A percentile compares a stretch with the other conserved stretches of the same genome.
Evolutionary conservation across 2,888 invertebrate genomes (phyloP).

Genomic region (Nephrotoma appendiculata): DNA sequence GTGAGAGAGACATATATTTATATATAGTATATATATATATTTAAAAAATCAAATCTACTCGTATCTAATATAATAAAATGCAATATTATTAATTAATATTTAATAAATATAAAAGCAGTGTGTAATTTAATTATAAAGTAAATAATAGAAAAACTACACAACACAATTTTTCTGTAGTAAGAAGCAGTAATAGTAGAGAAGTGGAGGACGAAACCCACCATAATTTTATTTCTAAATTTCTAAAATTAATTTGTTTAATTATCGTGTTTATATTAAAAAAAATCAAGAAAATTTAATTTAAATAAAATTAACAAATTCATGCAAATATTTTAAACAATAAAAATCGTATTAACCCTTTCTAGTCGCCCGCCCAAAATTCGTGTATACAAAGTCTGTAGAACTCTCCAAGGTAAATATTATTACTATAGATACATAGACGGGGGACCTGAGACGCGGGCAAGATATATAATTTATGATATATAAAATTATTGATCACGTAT

Average conservation of each 20-base stretch:
- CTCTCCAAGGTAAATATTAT: not conserved
- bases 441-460: not conserved
- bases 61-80: not conserved
- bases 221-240: not conserved
- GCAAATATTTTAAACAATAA: not conserved
- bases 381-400: not conserved
- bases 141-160: not conserved
- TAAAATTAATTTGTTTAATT: not conserved
- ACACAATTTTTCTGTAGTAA: not conserved
- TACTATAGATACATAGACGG: not conserved
- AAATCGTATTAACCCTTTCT: not conserved
- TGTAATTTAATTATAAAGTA: not conserved
- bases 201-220: not conserved
- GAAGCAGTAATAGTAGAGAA: not conserved
- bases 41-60: constrained; percentile 3
- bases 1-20: constrained; percentile 5
- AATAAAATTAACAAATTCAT: not conserved
- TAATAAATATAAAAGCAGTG: constrained; percentile 5
- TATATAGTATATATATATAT: too few species aligned
- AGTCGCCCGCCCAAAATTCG: not conserved
- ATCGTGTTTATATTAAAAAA: not conserved
- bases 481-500: not conserved
- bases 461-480: not conserved
- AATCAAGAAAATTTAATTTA: not conserved
- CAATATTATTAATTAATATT: not conserved